phyloP scores from a whole-genome alignment of 2,113 vertebrate species.

The Ranitomeya imitator region DNA sequence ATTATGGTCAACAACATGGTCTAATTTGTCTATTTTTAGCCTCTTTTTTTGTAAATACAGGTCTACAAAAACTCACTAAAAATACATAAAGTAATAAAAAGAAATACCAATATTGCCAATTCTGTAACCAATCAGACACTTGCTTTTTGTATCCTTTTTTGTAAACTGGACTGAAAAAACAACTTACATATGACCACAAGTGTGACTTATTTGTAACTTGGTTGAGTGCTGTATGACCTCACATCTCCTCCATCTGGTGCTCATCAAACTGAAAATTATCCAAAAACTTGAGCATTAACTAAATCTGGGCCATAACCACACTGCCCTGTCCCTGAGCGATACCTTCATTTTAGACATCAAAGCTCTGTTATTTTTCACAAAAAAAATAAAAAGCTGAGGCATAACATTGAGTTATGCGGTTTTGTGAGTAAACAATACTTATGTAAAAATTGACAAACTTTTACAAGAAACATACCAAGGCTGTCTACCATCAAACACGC shows the following conservation, averaged over 20 bases:
- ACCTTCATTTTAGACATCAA: too few relatives aligned
- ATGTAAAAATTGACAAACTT: not conserved
- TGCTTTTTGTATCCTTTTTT: slow-evolving; percentile 18
- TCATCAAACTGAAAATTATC: not conserved
- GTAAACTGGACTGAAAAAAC: not conserved
- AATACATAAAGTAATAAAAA: not conserved
- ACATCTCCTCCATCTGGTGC: not conserved
- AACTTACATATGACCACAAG: slow-evolving; percentile 2
- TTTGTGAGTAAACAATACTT: not conserved
- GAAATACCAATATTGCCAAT: not conserved
- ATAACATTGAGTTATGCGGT: not conserved
- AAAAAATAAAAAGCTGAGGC: too few relatives aligned
- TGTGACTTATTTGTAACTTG: slow-evolving; percentile 5
- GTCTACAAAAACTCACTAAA: not conserved
- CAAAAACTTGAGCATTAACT: not conserved
- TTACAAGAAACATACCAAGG: not conserved
- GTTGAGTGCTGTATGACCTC: not conserved
- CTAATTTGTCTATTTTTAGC: not conserved
- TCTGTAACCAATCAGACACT: not conserved
- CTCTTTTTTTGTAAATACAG: not conserved
- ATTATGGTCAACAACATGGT: not conserved
- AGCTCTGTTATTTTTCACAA: not conserved
- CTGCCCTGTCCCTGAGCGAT: not conserved
- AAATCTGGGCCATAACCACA: not conserved
- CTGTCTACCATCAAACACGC: not conserved